phyloP scores from a whole-genome alignment of 2,888 invertebrate species.

The Pelosia muscerda region DNA sequence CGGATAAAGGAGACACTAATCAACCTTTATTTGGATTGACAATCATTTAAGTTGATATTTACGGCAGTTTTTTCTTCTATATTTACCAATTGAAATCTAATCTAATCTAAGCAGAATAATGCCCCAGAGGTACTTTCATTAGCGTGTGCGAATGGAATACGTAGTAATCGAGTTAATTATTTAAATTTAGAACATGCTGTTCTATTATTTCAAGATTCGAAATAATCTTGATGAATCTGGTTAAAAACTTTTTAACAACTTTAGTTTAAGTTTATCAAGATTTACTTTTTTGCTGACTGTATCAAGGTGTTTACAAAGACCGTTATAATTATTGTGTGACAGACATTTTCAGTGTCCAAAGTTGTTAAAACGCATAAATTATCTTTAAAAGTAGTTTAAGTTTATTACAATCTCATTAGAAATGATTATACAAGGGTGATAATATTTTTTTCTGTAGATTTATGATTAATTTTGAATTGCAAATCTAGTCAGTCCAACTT shows the following conservation, averaged over 20 bases:
- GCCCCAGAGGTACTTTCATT: not conserved
- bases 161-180: not conserved
- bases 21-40: not conserved
- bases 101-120: not conserved
- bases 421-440: not conserved
- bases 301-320: not conserved
- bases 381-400: not conserved
- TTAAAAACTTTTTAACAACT: too few species aligned
- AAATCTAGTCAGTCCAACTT: not conserved
- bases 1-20: not conserved
- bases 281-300: not conserved
- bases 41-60: not conserved
- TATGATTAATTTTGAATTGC: not conserved
- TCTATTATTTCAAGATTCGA: not conserved
- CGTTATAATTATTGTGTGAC: not conserved
- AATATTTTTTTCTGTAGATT: not conserved
- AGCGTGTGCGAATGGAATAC: not conserved
- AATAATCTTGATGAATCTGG: not conserved
- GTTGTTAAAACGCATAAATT: not conserved
- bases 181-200: not conserved
- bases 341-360: not conserved
- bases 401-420: not conserved
- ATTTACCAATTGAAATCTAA: too few species aligned
- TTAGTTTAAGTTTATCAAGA: not conserved
- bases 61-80: too few species aligned